Base-by-base conservation (phyloP, 1,140 invertebrate species). In the Caenorhabditis briggsae region DNA sequence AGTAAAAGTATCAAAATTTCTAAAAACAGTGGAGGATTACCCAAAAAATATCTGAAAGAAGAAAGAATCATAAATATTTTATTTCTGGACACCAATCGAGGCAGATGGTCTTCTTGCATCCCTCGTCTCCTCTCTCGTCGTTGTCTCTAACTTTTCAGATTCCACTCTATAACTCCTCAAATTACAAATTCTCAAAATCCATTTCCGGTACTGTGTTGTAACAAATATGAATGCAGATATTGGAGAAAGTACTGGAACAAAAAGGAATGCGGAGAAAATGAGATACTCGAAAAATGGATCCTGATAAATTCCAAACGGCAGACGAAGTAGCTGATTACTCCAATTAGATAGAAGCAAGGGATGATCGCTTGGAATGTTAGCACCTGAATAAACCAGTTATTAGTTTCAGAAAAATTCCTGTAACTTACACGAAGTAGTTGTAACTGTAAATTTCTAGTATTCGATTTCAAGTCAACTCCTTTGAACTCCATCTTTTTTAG, bases 291-390 rank as follows among this genome's bases (percentile, higher is more conserved):
- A 55, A 9, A 85, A 20, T 23, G 84, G 84, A 78, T 85, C 58
- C 2, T 43, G 25, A 55, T 74, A 70, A 64, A 85, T 85, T 61
- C 64, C 12, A 56, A n/a, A 46, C 61, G 84, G 18, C 84, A 43
- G 23, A 85, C 8, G 20, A 59, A 59, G 41, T 85, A 85, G 8
- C 25, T 85, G 41, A 55, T 25, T 12, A 85, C 84, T 41, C 33
- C 61, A 53, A 85, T 43, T 3, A 85, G 23, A 58, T 65, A 85
- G 50, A 85, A 50, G 12, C 84, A 56, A 5, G 84, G 84, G 12
- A 85, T 41, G 18, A 85, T 3, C 0, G 84, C 84, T 85, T 85
- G 84, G 56, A 85, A 74, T 7, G 84, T 74, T 25, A 85, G 64
- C 5, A 46, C 84, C 84, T 85, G 58, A 25, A n/a, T n/a, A 84